These are phyloP conservation scores for Pterophyllum scalare DNA, from an alignment of 2,113 vertebrate genomes.

Conservation along the genomic window DNA sequence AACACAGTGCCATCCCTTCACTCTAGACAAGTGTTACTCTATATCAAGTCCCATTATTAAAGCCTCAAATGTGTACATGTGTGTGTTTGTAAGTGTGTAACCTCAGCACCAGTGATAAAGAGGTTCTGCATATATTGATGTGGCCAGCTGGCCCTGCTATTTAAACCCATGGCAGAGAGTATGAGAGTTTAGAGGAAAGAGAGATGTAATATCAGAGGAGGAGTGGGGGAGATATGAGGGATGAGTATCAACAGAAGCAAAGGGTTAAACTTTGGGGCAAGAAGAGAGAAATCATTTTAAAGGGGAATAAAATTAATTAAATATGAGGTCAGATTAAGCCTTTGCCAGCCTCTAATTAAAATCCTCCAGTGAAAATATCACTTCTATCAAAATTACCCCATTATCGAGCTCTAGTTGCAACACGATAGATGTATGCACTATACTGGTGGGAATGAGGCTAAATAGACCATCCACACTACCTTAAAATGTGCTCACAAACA, in stretches of 20 bases:
- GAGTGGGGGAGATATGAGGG: background rate
- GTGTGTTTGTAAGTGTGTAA: background rate
- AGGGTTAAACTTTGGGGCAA: background rate
- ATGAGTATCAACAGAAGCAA: conserved; percentile 5
- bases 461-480: background rate
- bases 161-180: conserved; percentile 60
- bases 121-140: conserved; percentile 60
- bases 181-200: conserved; percentile 44
- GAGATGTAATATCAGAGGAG: conserved; percentile 55
- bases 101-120: conserved; percentile 46
- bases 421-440: rapidly evolving
- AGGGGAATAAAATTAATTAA: background rate
- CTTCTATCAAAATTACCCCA: background rate
- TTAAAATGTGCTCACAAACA: background rate
- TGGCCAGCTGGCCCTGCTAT: conserved; percentile 74
- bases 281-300: background rate
- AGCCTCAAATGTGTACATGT: background rate
- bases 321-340: background rate
- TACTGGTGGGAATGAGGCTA: background rate
- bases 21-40: background rate
- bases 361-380: background rate
- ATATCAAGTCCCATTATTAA: background rate
- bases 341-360: background rate
- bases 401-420: background rate
- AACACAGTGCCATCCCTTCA: background rate